Base-by-base conservation (phyloP, 1,140 invertebrate genomes). In the Drosophila leontia region DNA sequence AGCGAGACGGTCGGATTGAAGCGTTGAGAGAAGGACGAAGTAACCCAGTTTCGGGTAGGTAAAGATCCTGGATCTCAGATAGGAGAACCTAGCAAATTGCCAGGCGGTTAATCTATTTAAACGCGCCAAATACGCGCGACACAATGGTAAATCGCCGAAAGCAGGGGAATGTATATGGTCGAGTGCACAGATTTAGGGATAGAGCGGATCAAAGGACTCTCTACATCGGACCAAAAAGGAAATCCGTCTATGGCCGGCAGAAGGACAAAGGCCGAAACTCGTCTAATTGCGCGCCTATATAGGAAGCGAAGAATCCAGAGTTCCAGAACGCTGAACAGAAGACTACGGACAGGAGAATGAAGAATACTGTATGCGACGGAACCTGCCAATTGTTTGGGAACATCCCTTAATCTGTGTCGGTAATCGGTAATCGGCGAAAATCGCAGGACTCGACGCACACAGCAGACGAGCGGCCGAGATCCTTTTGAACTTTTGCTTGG, bases 91-190 rank as follows among this genome's bases (percentile, higher is more conserved):
- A 75, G 72, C 82, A 91, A 91, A 84, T 91, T 91, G 82, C 90
- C 80, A 90, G 90, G 90, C 90, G 90, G 90, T 87, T 91, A 91
- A 91, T 91, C 90, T 91, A 91, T 91, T 91, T 91, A 91, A 90
- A 91, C 86, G 90, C 85, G 82, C 90, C 91, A 91, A 91, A 91
- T 91, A 85, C 84, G 65, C 84, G 85, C 78, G 84, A 84, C 78
- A 90, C 84, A 88, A 88, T 62, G 53, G 74, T 15, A 75, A 82
- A 79, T 62, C 62, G 29, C 34, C 42, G 47, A 50, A 58, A 59
- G 48, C 26, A 63, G 45, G 69, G 15, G 64, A 45, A 69, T 50
- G 23, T 39, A 47, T 45, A 79, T 77, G 88, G 81, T 84, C 78
- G 88, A 91, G 84, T 88, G 88, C 83, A 82, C 81, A 91, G 88